Percentiles rank a stretch among this genome's conserved stretches.
Evolutionary conservation across 2,113 vertebrate species (phyloP).

Genomic region (Boleophthalmus pectinirostris): DNA sequence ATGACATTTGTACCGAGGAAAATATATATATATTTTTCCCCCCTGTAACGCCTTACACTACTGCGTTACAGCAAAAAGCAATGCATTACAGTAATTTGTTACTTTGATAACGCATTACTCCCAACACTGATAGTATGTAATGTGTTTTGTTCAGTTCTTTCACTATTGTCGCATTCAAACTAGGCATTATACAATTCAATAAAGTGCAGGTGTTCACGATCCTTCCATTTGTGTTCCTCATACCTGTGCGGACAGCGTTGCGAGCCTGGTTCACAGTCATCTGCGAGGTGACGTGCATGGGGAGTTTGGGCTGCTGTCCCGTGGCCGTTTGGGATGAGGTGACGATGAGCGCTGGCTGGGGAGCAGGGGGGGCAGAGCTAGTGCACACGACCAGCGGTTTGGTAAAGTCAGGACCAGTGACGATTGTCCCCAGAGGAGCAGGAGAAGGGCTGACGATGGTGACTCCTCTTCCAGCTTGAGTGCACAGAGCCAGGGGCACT

Average conservation of each 20-base stretch:
- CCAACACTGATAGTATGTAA: too few species aligned
- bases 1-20: too few species aligned
- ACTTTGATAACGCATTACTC: too few species aligned
- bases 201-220: too few species aligned
- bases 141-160: too few species aligned
- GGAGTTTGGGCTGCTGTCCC: slow-evolving; percentile 88
- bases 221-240: neutral
- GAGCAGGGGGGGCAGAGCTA: slow-evolving; percentile 49
- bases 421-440: slow-evolving; percentile 79
- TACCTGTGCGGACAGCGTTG: slow-evolving; percentile 91
- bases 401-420: slow-evolving; percentile 78
- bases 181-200: too few species aligned
- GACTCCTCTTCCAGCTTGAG: slow-evolving; percentile 83
- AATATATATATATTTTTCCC: too few species aligned
- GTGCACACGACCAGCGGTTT: slow-evolving; percentile 73
- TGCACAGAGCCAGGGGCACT: slow-evolving; percentile 81
- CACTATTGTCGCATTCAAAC: too few species aligned
- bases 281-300: slow-evolving; percentile 89
- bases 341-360: slow-evolving; percentile 79
- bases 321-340: slow-evolving; percentile 86
- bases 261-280: slow-evolving; percentile 98
- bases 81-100: too few species aligned
- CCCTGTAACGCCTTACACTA: too few species aligned
- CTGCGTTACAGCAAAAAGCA: too few species aligned
- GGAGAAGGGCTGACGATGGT: slow-evolving; percentile 85